These are phyloP conservation scores for Micromys minutus DNA, from an alignment of 2,113 vertebrate species.

Conservation along the genomic window DNA sequence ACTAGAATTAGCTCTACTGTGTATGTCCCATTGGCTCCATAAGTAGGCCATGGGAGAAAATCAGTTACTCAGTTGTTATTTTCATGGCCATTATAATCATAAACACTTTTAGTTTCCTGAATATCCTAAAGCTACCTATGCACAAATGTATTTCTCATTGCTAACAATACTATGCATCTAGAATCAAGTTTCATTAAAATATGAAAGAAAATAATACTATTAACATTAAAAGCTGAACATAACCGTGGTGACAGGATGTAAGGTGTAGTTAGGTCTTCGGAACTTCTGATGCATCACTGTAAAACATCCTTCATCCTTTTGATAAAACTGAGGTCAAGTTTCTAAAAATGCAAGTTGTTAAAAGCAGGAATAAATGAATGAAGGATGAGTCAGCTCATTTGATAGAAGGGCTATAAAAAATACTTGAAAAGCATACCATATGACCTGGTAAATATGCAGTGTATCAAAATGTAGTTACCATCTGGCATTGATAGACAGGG, in stretches of 20 bases:
- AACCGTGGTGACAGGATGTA: background rate
- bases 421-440: slow-evolving; percentile 71
- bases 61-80: slow-evolving; percentile 45
- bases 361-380: slow-evolving; percentile 76
- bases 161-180: slow-evolving; percentile 26
- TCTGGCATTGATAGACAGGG: slow-evolving; percentile 56
- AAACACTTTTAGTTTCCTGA: slow-evolving; percentile 50
- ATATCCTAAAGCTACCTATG: slow-evolving; percentile 25
- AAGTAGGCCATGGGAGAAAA: slow-evolving; percentile 36
- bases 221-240: slow-evolving; percentile 50
- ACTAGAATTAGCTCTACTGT: background rate
- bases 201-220: slow-evolving; percentile 35
- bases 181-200: slow-evolving; percentile 57
- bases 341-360: slow-evolving; percentile 73
- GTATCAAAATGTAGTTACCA: slow-evolving; percentile 70
- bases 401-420: slow-evolving; percentile 71
- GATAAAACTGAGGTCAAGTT: slow-evolving; percentile 69
- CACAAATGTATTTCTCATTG: slow-evolving; percentile 47
- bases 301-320: slow-evolving; percentile 60
- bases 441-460: slow-evolving; percentile 67
- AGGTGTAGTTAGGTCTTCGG: slow-evolving; percentile 29
- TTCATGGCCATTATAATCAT: slow-evolving; percentile 50
- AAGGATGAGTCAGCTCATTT: slow-evolving; percentile 70
- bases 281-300: slow-evolving; percentile 49
- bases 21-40: slow-evolving; percentile 26